phyloP scores from a whole-genome alignment of 1,140 invertebrate species.

The Sarcophaga bullata region DNA sequence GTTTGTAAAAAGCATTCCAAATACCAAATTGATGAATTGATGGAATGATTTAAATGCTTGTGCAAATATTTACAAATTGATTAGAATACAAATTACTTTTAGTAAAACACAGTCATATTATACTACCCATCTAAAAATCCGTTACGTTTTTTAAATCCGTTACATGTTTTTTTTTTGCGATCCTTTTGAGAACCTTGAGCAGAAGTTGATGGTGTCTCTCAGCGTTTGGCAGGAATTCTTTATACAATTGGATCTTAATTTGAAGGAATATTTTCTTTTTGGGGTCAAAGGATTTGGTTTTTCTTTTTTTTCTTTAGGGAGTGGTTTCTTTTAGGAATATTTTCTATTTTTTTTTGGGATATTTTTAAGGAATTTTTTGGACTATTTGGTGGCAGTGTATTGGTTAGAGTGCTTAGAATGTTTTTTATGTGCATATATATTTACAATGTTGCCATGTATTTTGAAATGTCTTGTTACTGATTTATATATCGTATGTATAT shows the following conservation, averaged over 20 bases:
- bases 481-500: not conserved
- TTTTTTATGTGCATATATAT: not conserved
- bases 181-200: not conserved
- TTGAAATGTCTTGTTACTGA: not conserved
- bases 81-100: slow-evolving; percentile 14
- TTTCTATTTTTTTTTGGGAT: not conserved
- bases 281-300: not conserved
- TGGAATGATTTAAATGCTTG: not conserved
- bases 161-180: not conserved
- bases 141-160: not conserved
- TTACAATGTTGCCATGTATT: slow-evolving; percentile 4
- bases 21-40: not conserved
- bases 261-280: not conserved
- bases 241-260: not conserved
- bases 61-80: slow-evolving; percentile 7
- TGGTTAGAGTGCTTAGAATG: not conserved
- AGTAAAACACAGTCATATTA: slow-evolving; percentile 1
- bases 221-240: slow-evolving; percentile 2
- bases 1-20: not conserved
- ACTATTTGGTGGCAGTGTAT: not conserved
- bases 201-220: not conserved
- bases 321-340: not conserved
- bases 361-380: not conserved
- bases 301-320: not conserved
- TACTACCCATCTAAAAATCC: slow-evolving; percentile 13